Evolutionary conservation across 2,113 vertebrate species (phyloP).

Genomic region (Emydura subglobosa): DNA sequence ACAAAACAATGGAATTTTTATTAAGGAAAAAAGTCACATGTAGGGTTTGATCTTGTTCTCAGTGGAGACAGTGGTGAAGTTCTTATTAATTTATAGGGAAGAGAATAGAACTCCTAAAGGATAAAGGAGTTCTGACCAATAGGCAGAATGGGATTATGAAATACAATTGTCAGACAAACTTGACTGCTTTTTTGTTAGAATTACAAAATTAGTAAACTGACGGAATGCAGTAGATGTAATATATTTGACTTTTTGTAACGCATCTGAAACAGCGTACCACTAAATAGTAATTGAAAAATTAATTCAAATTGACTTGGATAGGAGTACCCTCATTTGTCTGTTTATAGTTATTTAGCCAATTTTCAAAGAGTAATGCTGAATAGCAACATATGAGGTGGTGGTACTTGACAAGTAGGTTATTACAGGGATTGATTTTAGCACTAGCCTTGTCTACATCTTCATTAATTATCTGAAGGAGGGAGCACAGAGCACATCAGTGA

Average conservation of each 20-base stretch:
- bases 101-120: background rate
- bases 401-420: background rate
- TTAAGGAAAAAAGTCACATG: background rate
- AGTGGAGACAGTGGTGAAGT: background rate
- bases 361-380: background rate
- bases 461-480: background rate
- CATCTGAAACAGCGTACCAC: background rate
- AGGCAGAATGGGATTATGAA: background rate
- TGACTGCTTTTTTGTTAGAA: background rate
- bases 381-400: background rate
- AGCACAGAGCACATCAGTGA: background rate
- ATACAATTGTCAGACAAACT: background rate
- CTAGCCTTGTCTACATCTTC: background rate
- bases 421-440: background rate
- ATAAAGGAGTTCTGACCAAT: background rate
- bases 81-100: background rate
- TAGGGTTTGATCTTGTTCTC: background rate
- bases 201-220: background rate
- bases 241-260: background rate
- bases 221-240: background rate
- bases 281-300: background rate
- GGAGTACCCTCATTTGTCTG: background rate
- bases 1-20: background rate
- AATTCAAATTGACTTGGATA: background rate
- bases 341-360: background rate